phyloP scores from a whole-genome alignment of 2,113 vertebrate species.

The Trogon surrucura region DNA sequence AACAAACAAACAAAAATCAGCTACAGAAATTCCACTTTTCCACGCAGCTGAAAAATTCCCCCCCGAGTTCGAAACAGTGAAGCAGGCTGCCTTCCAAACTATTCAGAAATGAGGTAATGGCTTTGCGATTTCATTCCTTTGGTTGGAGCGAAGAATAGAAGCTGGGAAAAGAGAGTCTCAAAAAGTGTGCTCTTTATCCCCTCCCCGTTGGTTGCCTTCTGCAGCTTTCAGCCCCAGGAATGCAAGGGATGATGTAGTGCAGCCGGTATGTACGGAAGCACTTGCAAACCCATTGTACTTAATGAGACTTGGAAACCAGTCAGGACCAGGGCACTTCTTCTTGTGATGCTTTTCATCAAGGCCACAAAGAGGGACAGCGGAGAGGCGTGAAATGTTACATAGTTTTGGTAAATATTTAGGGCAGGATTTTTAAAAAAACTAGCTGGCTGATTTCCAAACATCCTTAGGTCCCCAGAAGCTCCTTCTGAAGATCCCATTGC shows the following conservation, averaged over 20 bases:
- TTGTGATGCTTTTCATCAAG: conserved; percentile 39
- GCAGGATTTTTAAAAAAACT: conserved; percentile 28
- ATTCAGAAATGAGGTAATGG: conserved; percentile 53
- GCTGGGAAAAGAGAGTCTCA: conserved; percentile 46
- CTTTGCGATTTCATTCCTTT: conserved; percentile 52
- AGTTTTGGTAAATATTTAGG: conserved; percentile 56
- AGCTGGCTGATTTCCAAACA: conserved; percentile 20
- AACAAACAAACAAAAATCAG: conserved; percentile 34
- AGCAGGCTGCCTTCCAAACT: not conserved
- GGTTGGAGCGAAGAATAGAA: conserved; percentile 37
- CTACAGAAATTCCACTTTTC: not conserved
- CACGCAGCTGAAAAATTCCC: not conserved
- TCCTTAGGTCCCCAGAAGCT: not conserved
- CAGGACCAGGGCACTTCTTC: conserved; percentile 37
- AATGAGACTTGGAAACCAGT: conserved; percentile 66
- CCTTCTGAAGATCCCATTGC: not conserved
- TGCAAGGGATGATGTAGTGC: conserved; percentile 60
- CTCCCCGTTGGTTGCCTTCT: conserved; percentile 32
- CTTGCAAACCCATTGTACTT: conserved; percentile 52
- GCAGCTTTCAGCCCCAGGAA: conserved; percentile 63
- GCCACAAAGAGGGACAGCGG: not conserved
- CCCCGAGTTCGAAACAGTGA: not conserved
- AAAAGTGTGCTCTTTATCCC: conserved; percentile 36
- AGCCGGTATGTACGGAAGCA: conserved; percentile 47
- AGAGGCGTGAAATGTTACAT: conserved; percentile 42